These are phyloP conservation scores for Pocillopora meandrina DNA, from an alignment of 92 coral and sea anemone genomes.

Conservation along the genomic window DNA sequence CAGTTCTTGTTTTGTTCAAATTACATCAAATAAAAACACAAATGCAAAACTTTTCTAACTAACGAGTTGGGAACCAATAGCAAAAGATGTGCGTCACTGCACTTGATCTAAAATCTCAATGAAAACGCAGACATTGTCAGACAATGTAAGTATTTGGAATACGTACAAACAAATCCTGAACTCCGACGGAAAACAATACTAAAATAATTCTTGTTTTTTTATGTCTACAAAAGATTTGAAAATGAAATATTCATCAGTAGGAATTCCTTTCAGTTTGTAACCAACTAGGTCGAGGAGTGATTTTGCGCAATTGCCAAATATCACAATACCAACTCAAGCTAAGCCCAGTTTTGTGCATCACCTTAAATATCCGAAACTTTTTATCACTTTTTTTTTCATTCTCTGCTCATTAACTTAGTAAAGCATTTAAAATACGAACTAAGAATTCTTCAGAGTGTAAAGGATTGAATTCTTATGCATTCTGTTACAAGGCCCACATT, in stretches of 20 bases:
- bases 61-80: slow-evolving; percentile 2
- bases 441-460: too few species aligned
- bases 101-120: slow-evolving; percentile 1
- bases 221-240: slow-evolving; percentile 7
- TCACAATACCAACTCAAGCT: neutral
- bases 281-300: too few species aligned
- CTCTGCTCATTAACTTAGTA: too few species aligned
- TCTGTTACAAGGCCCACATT: too few species aligned
- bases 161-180: slow-evolving; percentile 4
- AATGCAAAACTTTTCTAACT: slow-evolving; percentile 22
- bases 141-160: neutral
- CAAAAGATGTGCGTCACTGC: neutral
- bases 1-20: slow-evolving; percentile 26
- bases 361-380: too few species aligned
- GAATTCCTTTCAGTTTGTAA: neutral
- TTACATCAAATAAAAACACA: slow-evolving; percentile 6
- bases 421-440: too few species aligned
- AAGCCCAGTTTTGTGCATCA: too few species aligned
- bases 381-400: too few species aligned
- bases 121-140: neutral
- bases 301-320: slow-evolving; percentile 6
- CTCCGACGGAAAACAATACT: neutral
- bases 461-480: too few species aligned
- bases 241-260: slow-evolving; percentile 27
- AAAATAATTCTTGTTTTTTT: neutral